Conservation (phyloP, 2,113 vertebrate species). For the Galeopterus variegatus region DNA sequence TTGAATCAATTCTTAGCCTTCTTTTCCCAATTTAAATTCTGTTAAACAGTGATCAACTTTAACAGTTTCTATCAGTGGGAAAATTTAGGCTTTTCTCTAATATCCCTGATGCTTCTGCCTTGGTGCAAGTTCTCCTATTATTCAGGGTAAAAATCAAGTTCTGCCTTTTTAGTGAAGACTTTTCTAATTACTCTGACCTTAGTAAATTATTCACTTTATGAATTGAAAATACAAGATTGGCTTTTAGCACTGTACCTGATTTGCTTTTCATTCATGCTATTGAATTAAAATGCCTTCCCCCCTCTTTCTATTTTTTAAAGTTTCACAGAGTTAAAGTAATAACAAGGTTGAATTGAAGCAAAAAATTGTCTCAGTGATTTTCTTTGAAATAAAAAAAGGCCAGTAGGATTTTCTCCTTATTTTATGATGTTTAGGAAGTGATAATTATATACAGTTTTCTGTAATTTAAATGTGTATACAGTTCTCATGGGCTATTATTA, state of each 20-base stretch:
- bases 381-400: not conserved
- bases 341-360: slow-evolving; percentile 3
- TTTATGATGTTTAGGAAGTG: not conserved
- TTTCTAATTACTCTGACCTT: not conserved
- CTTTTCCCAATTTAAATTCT: slow-evolving; percentile 33
- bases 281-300: not conserved
- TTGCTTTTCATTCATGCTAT: not conserved
- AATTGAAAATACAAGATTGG: not conserved
- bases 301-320: not conserved
- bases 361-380: slow-evolving; percentile 13
- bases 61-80: not conserved
- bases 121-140: not conserved
- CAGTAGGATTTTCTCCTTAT: not conserved
- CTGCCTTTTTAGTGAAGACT: not conserved
- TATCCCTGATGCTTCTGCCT: not conserved
- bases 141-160: not conserved
- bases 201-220: not conserved
- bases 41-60: not conserved
- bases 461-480: not conserved
- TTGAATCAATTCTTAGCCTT: not conserved
- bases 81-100: not conserved
- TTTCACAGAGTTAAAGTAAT: not conserved
- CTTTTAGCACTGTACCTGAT: not conserved
- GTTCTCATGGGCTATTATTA: not conserved
- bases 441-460: slow-evolving; percentile 26